These are phyloP conservation scores for Chionodraco myersi DNA, from an alignment of 2,113 vertebrate species.

Conservation along the genomic window DNA sequence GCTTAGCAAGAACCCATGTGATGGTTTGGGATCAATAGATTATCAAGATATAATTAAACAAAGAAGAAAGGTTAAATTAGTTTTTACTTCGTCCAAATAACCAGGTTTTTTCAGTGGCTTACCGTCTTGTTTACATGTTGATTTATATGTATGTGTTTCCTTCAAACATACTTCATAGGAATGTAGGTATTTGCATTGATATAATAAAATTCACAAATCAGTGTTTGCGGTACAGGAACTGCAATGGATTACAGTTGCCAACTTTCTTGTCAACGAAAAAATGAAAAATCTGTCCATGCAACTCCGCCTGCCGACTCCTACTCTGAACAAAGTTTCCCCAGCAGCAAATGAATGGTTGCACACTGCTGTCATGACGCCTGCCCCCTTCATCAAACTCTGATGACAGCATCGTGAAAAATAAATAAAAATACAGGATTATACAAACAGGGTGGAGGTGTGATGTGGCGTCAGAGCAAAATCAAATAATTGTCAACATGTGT, in stretches of 20 bases:
- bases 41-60: constrained; percentile 28
- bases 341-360: constrained; percentile 62
- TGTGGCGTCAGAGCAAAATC: constrained; percentile 57
- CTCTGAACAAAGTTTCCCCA: constrained; percentile 5
- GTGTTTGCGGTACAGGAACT: not conserved
- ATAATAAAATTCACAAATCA: not conserved
- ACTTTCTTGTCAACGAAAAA: constrained; percentile 17
- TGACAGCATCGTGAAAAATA: constrained; percentile 49
- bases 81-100: not conserved
- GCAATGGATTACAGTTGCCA: constrained; percentile 2
- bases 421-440: constrained; percentile 56
- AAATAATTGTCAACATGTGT: constrained; percentile 69
- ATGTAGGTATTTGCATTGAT: not conserved
- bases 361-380: constrained; percentile 39
- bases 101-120: not conserved
- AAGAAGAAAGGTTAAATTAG: not conserved
- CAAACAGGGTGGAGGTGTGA: constrained; percentile 73
- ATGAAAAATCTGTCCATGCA: constrained; percentile 30
- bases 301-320: constrained; percentile 9
- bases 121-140: not conserved
- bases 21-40: constrained; percentile 28
- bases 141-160: constrained; percentile 1
- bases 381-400: constrained; percentile 65
- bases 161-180: not conserved
- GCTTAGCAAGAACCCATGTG: constrained; percentile 36